A percentile compares a stretch with the other conserved stretches of the same genome.
Evolutionary conservation across 1,140 invertebrate species (phyloP).

Genomic region (Drosophila arawakana): DNA sequence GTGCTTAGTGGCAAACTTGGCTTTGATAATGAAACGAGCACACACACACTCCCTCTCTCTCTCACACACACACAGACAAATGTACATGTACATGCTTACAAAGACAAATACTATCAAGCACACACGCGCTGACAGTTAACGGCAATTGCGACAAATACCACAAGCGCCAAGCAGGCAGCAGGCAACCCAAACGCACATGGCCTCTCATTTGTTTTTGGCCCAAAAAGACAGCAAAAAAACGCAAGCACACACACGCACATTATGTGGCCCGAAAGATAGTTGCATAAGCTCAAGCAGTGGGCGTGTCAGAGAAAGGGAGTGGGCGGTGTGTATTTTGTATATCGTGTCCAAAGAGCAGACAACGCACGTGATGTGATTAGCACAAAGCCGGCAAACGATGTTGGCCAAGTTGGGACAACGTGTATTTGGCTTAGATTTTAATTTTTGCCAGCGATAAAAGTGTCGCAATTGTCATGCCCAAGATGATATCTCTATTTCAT

Average conservation of each 20-base stretch:
- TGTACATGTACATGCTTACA: constrained; percentile 34
- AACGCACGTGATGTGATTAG: constrained; percentile 76
- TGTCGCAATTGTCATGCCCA: constrained; percentile 45
- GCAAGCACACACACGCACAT: neutral
- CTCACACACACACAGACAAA: constrained; percentile 40
- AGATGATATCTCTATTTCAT: neutral
- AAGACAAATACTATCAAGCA: constrained; percentile 16
- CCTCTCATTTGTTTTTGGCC: constrained; percentile 59
- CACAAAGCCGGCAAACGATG: constrained; percentile 57
- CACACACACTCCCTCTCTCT: constrained; percentile 24
- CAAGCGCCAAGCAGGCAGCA: constrained; percentile 8
- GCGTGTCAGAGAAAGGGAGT: neutral
- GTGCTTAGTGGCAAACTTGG: constrained; percentile 80
- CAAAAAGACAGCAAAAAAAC: constrained; percentile 17
- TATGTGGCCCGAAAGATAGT: constrained; percentile 50
- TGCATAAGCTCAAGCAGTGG: constrained; percentile 56
- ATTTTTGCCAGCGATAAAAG: constrained; percentile 72
- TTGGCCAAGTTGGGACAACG: constrained; percentile 44
- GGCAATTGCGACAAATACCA: constrained; percentile 80
- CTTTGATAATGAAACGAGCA: constrained; percentile 76
- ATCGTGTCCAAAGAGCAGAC: constrained; percentile 8
- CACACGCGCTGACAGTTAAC: constrained; percentile 74
- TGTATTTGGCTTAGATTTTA: constrained; percentile 73
- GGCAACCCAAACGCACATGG: constrained; percentile 41
- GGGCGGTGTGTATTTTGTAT: constrained; percentile 2